Evolutionary conservation across 2,888 invertebrate species (phyloP).

Genomic region (Eutolmus rufibarbis): DNA sequence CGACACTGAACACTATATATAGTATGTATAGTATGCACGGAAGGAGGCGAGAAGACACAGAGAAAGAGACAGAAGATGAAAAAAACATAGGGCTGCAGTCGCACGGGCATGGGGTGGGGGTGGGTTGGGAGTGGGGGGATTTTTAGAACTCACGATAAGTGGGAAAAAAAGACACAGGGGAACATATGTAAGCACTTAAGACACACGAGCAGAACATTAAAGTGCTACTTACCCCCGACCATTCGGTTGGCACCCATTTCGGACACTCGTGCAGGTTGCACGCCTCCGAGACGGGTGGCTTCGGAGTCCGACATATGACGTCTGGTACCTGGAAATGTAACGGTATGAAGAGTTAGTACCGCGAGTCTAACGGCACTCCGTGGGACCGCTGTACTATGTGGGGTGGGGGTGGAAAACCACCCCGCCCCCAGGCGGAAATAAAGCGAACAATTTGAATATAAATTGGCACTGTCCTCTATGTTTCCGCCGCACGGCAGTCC

Average conservation of each 20-base stretch:
- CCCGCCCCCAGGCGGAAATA: constrained; percentile 4
- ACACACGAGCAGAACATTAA: constrained; percentile 34
- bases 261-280: constrained; percentile 89
- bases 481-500: not conserved
- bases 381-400: not conserved
- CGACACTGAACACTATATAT: constrained; percentile 86
- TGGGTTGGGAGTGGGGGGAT: not conserved
- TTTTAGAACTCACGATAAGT: not conserved
- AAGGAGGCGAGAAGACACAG: constrained; percentile 40
- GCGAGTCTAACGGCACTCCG: not conserved
- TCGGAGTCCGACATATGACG: constrained; percentile 76
- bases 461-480: constrained; percentile 42
- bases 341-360: not conserved
- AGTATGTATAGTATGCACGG: constrained; percentile 49
- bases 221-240: constrained; percentile 85
- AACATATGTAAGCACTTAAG: constrained; percentile 47
- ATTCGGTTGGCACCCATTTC: constrained; percentile 83
- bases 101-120: not conserved
- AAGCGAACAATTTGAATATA: constrained; percentile 40
- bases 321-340: constrained; percentile 71
- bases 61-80: constrained; percentile 28
- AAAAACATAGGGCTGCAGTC: constrained; percentile 17
- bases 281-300: constrained; percentile 80
- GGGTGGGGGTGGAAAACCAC: not conserved
- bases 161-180: constrained; percentile 9